Percentiles rank a stretch among this genome's conserved stretches.
Evolutionary conservation across 2,888 invertebrate genomes (phyloP).

Genomic region (Pteria penguin): DNA sequence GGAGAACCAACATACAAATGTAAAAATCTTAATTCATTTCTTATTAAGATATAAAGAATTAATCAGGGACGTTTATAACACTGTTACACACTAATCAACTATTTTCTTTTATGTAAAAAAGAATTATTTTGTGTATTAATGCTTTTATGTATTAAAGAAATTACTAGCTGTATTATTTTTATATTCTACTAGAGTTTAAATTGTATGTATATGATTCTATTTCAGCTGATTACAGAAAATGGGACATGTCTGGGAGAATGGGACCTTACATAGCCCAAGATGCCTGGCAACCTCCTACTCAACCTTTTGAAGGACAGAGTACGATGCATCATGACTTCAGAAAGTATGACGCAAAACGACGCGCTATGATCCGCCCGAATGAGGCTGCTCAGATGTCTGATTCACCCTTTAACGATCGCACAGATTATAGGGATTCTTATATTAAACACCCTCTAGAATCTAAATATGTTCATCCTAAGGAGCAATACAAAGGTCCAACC

Average conservation of each 20-base stretch:
- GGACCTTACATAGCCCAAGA: conserved; percentile 56
- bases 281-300: conserved; percentile 72
- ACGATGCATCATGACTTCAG: conserved; percentile 77
- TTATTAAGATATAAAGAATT: neutral
- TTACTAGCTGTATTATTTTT: no score
- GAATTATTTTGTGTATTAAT: no score
- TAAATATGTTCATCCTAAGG: conserved; percentile 64
- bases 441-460: conserved; percentile 74
- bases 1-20: conserved; percentile 79
- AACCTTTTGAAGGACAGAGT: conserved; percentile 76
- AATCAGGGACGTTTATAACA: no score
- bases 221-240: conserved; percentile 76
- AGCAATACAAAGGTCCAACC: conserved; percentile 67
- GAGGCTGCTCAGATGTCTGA: conserved; percentile 71
- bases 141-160: no score
- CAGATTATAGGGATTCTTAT: conserved; percentile 77
- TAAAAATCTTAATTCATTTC: conserved; percentile 55
- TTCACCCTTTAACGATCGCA: conserved; percentile 76
- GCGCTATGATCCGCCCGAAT: conserved; percentile 74
- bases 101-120: no score
- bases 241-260: conserved; percentile 66
- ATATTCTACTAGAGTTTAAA: no score
- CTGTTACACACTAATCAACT: no score
- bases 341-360: conserved; percentile 64
- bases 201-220: no score